Percentiles rank a stretch among this genome's conserved stretches.
These are phyloP conservation scores for Nannobrachium achirus DNA, from an alignment of 2,113 vertebrate species.

Conservation along the genomic window DNA sequence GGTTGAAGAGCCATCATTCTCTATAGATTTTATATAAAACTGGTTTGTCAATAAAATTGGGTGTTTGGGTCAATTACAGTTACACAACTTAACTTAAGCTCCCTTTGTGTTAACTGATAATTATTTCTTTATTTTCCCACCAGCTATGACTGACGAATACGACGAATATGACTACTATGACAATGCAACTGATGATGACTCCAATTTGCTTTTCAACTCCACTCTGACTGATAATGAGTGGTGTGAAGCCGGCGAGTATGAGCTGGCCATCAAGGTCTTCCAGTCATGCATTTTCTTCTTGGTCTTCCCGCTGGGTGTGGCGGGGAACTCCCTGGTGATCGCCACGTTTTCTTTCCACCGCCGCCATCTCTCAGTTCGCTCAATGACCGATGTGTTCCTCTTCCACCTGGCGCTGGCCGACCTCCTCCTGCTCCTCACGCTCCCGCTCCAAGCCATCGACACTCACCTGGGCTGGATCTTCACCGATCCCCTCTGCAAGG, in stretches of 20 bases:
- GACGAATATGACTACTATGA: accelerated
- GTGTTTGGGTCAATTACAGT: background rate
- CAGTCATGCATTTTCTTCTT: slow-evolving; percentile 80
- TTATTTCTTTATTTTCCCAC: background rate
- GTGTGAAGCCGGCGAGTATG: slow-evolving; percentile 77
- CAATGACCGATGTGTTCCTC: slow-evolving; percentile 87
- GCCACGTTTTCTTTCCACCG: slow-evolving; percentile 84
- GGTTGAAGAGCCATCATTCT: no score
- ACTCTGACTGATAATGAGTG: no score
- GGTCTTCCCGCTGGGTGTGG: slow-evolving; percentile 81
- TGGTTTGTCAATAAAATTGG: background rate
- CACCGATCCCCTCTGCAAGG: slow-evolving; percentile 73
- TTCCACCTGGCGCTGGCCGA: slow-evolving; percentile 90
- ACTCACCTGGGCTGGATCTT: slow-evolving; percentile 78
- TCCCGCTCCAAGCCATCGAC: slow-evolving; percentile 78
- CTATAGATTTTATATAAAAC: no score
- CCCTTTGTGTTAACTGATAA: background rate
- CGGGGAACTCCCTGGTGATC: slow-evolving; percentile 89
- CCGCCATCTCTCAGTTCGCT: slow-evolving; percentile 70
- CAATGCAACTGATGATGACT: background rate
- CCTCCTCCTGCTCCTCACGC: slow-evolving; percentile 85
- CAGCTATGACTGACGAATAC: background rate
- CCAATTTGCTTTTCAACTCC: no score
- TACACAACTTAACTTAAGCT: background rate
- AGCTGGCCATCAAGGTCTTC: slow-evolving; percentile 74